Percentiles rank a stretch among this genome's conserved stretches.
phyloP scores from a whole-genome alignment of 1,140 invertebrate genomes.

The Papilio aristodemus region DNA sequence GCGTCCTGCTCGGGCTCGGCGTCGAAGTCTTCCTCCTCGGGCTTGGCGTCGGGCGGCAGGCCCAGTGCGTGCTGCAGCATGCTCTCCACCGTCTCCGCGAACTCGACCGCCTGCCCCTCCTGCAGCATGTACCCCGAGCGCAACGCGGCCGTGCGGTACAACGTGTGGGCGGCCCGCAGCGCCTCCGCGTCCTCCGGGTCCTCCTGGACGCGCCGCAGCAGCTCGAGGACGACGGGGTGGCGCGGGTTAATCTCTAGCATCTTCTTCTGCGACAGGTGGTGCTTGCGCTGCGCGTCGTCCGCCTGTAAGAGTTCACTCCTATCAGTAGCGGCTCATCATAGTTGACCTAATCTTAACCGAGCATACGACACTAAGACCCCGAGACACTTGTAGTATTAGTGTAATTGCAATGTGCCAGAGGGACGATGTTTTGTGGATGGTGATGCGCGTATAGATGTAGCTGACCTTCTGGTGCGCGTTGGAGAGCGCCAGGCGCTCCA shows the following conservation, averaged over 20 bases:
- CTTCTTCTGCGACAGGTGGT: conserved; percentile 98
- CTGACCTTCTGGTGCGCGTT: conserved; percentile 96
- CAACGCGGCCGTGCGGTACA: conserved; percentile 96
- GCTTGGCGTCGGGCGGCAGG: conserved; percentile 52
- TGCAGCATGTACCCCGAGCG: conserved; percentile 79
- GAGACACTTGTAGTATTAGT: too few relatives aligned
- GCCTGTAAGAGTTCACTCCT: conserved; percentile 61
- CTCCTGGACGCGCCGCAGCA: conserved; percentile 90
- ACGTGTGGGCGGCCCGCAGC: conserved; percentile 93
- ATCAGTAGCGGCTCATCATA: too few relatives aligned
- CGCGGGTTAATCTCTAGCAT: conserved; percentile 98
- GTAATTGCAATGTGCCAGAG: too few relatives aligned
- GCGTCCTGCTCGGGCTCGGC: conserved; percentile 37
- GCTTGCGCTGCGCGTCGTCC: conserved; percentile 93
- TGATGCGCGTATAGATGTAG: neutral
- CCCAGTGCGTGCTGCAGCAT: conserved; percentile 65
- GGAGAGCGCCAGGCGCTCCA: conserved; percentile 97
- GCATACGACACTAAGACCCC: too few relatives aligned
- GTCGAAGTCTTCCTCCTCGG: conserved; percentile 43
- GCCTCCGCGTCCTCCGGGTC: conserved; percentile 90
- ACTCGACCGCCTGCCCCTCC: conserved; percentile 65
- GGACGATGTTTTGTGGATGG: neutral
- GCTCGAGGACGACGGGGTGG: conserved; percentile 96
- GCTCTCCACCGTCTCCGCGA: conserved; percentile 61
- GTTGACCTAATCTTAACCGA: too few relatives aligned